Evolutionary conservation across 2,888 invertebrate genomes (phyloP).

Genomic region (Micoletzkya japonica): DNA sequence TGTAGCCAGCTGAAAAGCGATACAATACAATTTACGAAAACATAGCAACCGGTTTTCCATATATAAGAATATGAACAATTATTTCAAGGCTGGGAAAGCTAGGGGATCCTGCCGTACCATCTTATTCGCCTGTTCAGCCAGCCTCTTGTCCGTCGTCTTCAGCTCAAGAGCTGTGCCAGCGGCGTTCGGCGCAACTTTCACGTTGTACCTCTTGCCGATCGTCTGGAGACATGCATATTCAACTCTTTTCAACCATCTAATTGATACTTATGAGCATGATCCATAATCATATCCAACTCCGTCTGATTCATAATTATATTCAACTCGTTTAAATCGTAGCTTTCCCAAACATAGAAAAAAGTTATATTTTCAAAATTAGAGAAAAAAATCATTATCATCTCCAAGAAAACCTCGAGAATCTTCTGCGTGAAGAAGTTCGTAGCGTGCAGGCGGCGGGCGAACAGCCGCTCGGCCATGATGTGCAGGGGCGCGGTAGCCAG

Average conservation of each 20-base stretch:
- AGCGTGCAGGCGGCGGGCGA: slow-evolving; percentile 54
- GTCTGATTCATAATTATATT: background rate
- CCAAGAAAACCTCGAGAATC: slow-evolving; percentile 35
- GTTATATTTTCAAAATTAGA: background rate
- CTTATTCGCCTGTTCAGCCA: slow-evolving; percentile 31
- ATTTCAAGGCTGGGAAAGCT: background rate
- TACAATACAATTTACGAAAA: background rate
- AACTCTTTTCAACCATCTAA: background rate
- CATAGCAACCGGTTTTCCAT: background rate
- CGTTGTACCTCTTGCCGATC: slow-evolving; percentile 44
- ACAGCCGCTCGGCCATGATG: slow-evolving; percentile 53
- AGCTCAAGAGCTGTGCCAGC: slow-evolving; percentile 43
- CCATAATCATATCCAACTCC: background rate
- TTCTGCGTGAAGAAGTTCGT: slow-evolving; percentile 50
- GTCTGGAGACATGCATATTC: slow-evolving; percentile 39
- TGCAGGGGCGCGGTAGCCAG: slow-evolving; percentile 53
- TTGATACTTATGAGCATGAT: background rate
- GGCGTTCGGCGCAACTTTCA: slow-evolving; percentile 42
- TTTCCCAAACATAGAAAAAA: background rate
- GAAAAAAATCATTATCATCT: background rate
- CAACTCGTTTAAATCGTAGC: background rate
- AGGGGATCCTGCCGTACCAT: slow-evolving; percentile 29
- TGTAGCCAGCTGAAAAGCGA: slow-evolving; percentile 18
- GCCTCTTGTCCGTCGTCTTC: slow-evolving; percentile 38
- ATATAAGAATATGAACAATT: background rate